Base-by-base conservation (phyloP, 2,797 vertebrate species). In the Acipenser transmontanus region DNA sequence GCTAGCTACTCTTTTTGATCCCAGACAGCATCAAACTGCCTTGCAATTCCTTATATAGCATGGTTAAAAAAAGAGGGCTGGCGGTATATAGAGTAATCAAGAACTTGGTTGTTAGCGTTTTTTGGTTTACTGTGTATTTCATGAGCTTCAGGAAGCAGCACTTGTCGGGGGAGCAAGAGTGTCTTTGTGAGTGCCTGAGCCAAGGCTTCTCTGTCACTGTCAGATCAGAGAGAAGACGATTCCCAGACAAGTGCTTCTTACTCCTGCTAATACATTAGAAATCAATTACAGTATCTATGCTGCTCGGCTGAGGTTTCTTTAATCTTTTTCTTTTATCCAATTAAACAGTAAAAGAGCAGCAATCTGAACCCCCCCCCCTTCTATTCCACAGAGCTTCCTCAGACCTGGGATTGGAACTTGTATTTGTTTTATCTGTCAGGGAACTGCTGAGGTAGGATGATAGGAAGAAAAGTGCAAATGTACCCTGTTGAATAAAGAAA, bases 321-420 rank as follows among this genome's bases (percentile, higher is more conserved):
- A 72, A 73, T 74, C 74, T 74, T 73, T 65, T 63, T 69, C 76
- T 74, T 78, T 76, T 69, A 74, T 76, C 74, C 70, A 73, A 62
- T 76, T 73, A 72, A 59, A 62, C 62, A 62, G 63, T 64, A 68
- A 71, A 71, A 73, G 62, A 48, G 64, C 65, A 4, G 49, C 63
- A 54, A 34, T 61, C 51, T 7, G 12, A 47, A 10, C 56, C 12
- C 7, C 7, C 6, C 49, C 50, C n/a, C 56, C 20, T 47, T 14
- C 59, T 4, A 50, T 34, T 34, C 34, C 34, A 34, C 34, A 47
- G 50, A 47, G 57, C 59, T 50, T 47, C 47, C 34, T 34, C 34
- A 34, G 34, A n/a, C 34, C 34, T 34, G 34, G 34, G 34, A 34
- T 34, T 34, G 34, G 34, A 34, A 34, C 11, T 13, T 7, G 12